Evolutionary conservation across 2,797 vertebrate genomes (phyloP).

Genomic region (Epinephelus awoara): DNA sequence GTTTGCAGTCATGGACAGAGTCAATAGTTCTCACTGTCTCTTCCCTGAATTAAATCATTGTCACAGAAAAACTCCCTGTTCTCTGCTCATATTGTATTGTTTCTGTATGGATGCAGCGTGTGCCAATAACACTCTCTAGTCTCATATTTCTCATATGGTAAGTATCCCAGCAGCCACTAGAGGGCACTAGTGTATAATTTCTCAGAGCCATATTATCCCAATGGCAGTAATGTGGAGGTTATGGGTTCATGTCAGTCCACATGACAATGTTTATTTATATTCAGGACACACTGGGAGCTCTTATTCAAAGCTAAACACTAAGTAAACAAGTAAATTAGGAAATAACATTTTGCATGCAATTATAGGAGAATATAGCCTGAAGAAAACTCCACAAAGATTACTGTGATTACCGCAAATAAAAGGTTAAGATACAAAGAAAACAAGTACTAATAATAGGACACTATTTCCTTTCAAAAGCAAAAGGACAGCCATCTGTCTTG

Average conservation of each 20-base stretch:
- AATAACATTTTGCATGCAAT: background rate
- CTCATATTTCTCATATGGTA: background rate
- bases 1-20: background rate
- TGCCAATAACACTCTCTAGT: background rate
- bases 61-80: background rate
- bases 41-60: background rate
- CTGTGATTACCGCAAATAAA: background rate
- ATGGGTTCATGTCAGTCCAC: conserved; percentile 36
- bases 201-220: background rate
- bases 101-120: background rate
- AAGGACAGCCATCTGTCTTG: conserved; percentile 12
- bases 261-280: background rate
- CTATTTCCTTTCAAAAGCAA: background rate
- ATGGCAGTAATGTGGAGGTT: background rate
- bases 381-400: background rate
- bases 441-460: background rate
- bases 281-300: background rate
- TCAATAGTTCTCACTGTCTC: background rate
- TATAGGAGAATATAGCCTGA: background rate
- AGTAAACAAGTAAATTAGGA: background rate
- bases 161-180: conserved; percentile 58
- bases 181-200: conserved; percentile 63
- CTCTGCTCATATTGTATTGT: background rate
- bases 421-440: background rate
- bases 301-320: background rate